These are phyloP conservation scores for Vespertilio murinus DNA, from an alignment of 2,797 vertebrate genomes.

Conservation along the genomic window DNA sequence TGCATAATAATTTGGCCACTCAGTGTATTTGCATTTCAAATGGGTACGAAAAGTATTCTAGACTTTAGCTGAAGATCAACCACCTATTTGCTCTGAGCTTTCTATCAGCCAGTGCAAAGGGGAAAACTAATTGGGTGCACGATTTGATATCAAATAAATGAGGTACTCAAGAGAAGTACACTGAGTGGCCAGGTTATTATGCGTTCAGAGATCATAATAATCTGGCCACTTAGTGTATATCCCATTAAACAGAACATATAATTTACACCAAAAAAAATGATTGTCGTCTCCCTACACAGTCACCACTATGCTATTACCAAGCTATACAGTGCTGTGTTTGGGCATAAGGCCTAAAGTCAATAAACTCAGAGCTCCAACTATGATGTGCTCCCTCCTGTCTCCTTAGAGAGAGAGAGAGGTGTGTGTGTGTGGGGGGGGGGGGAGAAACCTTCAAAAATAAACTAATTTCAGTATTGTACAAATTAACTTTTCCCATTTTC, in stretches of 20 bases:
- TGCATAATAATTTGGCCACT: too few relatives aligned
- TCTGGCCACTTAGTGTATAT: too few relatives aligned
- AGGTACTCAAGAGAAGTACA: too few relatives aligned
- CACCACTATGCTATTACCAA: neutral
- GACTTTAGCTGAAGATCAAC: too few relatives aligned
- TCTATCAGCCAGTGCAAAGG: too few relatives aligned
- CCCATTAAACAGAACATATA: neutral
- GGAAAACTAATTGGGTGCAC: too few relatives aligned
- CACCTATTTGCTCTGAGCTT: too few relatives aligned
- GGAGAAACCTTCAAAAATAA: neutral
- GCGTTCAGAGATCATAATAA: too few relatives aligned
- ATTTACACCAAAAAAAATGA: neutral
- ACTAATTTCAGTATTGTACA: neutral
- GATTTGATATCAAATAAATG: too few relatives aligned
- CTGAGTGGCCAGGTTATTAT: too few relatives aligned
- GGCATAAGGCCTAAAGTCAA: neutral
- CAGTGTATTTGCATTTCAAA: too few relatives aligned
- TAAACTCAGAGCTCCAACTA: neutral
- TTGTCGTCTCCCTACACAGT: neutral
- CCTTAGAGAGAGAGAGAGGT: neutral
- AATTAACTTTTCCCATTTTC: neutral
- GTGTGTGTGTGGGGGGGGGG: accelerated
- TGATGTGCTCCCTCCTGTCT: accelerated
- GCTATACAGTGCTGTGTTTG: accelerated
- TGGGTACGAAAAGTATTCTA: too few relatives aligned